phyloP scores from a whole-genome alignment of 2,888 invertebrate genomes.

The Cryptocephalus moraei region DNA sequence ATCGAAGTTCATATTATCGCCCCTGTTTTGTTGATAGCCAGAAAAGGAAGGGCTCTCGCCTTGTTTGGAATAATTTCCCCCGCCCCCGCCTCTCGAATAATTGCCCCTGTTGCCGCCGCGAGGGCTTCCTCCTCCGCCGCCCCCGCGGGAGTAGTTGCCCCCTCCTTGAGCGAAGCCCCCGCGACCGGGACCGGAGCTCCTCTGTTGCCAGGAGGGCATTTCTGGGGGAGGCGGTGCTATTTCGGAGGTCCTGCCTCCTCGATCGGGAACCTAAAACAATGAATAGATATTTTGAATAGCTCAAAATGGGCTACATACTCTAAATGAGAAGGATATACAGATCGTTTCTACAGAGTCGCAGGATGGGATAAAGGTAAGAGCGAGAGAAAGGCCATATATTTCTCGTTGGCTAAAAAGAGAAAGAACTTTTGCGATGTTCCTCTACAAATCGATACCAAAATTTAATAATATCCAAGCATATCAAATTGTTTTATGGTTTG shows the following conservation, averaged over 20 bases:
- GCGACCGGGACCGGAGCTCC: conserved; percentile 41
- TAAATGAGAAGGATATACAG: no score
- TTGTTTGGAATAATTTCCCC: conserved; percentile 1
- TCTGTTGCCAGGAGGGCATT: conserved; percentile 91
- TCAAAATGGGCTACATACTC: no score
- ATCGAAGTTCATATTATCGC: conserved; percentile 14
- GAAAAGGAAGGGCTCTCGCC: not conserved
- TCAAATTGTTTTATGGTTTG: no score
- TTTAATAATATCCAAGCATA: no score
- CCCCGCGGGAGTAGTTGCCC: conserved; percentile 27
- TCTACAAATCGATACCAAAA: no score
- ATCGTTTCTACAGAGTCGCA: no score
- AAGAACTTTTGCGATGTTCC: no score
- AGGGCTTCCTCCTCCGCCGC: conserved; percentile 21
- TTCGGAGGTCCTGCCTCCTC: conserved; percentile 88
- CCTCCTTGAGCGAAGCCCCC: conserved; percentile 38
- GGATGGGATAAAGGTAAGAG: no score
- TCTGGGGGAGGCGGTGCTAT: conserved; percentile 90
- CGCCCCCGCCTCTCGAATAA: conserved; percentile 6
- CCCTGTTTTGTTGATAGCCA: conserved; percentile 10
- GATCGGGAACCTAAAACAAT: conserved; percentile 70
- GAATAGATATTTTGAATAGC: not conserved
- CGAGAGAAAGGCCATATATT: no score
- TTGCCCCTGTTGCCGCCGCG: conserved; percentile 28
- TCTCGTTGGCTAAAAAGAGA: no score